Percentiles rank a stretch among this genome's conserved stretches.
These are phyloP conservation scores for Synergus umbraculus DNA, from an alignment of 2,888 invertebrate species.

Conservation along the genomic window DNA sequence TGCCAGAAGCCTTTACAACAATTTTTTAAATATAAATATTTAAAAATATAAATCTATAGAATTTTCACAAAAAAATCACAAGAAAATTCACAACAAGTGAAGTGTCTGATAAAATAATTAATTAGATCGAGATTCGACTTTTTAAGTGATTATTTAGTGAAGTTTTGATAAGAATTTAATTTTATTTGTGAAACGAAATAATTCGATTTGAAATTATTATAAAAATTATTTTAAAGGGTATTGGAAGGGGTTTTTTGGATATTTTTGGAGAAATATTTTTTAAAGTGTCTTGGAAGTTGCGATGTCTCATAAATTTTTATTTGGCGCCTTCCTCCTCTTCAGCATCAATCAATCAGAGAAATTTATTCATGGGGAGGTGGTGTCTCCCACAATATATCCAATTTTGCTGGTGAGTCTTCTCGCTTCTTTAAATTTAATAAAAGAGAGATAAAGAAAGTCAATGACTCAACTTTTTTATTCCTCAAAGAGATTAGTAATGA, in stretches of 20 bases:
- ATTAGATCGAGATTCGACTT: not conserved
- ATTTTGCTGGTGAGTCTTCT: conserved; percentile 51
- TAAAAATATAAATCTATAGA: not conserved
- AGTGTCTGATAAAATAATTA: not conserved
- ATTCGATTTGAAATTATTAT: not conserved
- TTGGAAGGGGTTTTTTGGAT: not conserved
- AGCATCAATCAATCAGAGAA: conserved; percentile 17
- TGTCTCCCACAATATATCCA: conserved; percentile 40
- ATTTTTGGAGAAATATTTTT: not conserved
- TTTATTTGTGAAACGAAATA: not conserved
- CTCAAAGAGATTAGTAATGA: not conserved
- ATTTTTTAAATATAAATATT: not conserved
- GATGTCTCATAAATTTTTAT: conserved; percentile 31
- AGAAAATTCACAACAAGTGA: not conserved
- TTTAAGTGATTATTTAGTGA: not conserved
- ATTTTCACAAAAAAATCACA: not conserved
- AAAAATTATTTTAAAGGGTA: not conserved
- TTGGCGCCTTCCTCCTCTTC: conserved; percentile 1
- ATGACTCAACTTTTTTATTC: not conserved
- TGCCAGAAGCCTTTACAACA: not conserved
- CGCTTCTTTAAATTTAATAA: not conserved
- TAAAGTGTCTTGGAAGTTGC: not conserved
- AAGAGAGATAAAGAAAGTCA: not conserved
- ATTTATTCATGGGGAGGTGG: not conserved
- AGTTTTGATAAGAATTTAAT: not conserved